phyloP scores from a whole-genome alignment of 2,888 invertebrate genomes.

The Yponomeuta sedellus region DNA sequence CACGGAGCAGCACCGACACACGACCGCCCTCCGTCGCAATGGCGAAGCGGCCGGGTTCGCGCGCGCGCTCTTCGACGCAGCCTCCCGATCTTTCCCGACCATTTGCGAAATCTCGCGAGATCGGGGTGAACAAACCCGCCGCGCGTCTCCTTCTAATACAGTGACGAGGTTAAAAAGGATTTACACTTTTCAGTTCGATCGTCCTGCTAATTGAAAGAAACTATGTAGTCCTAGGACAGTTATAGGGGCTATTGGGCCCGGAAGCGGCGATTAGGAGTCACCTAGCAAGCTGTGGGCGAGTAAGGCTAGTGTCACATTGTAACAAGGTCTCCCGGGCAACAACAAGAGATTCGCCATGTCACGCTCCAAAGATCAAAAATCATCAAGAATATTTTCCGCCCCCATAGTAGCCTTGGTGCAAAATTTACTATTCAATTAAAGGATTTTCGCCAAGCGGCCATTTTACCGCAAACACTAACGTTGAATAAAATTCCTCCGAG shows the following conservation, averaged over 20 bases:
- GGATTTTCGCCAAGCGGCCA: not conserved
- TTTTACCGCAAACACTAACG: not conserved
- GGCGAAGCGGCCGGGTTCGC: conserved; percentile 74
- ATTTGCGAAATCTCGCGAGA: conserved; percentile 54
- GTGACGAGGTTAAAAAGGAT: conserved; percentile 72
- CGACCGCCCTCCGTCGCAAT: conserved; percentile 74
- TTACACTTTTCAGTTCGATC: conserved; percentile 67
- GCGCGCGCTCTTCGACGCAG: conserved; percentile 70
- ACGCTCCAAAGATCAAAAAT: conserved; percentile 19
- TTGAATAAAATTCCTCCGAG: not conserved
- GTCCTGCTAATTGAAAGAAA: conserved; percentile 31
- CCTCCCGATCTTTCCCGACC: conserved; percentile 64
- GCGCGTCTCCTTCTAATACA: conserved; percentile 70
- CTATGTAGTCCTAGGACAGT: not conserved
- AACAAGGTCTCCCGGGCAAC: conserved; percentile 17
- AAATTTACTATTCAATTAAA: not conserved
- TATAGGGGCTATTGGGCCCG: not conserved
- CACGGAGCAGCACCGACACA: conserved; percentile 70
- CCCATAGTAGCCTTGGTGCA: not conserved
- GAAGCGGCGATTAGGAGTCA: not conserved
- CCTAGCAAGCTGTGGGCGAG: conserved; percentile 15
- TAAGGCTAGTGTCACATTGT: conserved; percentile 19
- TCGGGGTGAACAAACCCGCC: conserved; percentile 72
- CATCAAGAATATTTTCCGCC: conserved; percentile 19
- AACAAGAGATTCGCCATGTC: conserved; percentile 21